Percentiles rank a stretch among this genome's conserved stretches.
phyloP scores from a whole-genome alignment of 2,113 vertebrate species.

The Anhinga rufa region DNA sequence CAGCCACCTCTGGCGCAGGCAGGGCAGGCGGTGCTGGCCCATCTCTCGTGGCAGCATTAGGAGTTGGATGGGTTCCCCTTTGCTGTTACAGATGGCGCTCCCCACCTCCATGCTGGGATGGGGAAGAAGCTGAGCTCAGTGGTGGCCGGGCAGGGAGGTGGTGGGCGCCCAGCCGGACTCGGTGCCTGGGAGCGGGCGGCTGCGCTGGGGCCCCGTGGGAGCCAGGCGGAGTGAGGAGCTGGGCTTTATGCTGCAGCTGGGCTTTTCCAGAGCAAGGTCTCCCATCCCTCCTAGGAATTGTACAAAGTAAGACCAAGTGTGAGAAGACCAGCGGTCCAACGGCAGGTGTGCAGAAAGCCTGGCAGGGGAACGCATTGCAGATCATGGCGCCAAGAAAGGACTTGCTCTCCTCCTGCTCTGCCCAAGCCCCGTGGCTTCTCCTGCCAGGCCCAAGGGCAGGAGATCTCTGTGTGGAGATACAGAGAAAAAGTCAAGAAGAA shows the following conservation, averaged over 20 bases:
- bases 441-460: not conserved
- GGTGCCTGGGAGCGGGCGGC: not conserved
- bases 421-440: not conserved
- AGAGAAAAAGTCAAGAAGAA: not conserved
- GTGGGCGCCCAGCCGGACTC: accelerated
- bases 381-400: not conserved
- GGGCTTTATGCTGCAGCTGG: not conserved
- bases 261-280: not conserved
- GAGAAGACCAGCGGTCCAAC: not conserved
- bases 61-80: not conserved
- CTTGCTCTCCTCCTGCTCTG: not conserved
- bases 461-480: not conserved
- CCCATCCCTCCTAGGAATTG: not conserved
- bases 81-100: not conserved
- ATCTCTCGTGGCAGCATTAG: accelerated
- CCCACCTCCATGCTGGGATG: accelerated
- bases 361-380: not conserved
- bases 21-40: not conserved
- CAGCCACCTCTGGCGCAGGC: not conserved
- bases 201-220: not conserved
- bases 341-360: not conserved
- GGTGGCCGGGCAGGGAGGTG: not conserved
- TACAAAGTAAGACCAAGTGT: not conserved
- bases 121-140: accelerated
- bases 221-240: not conserved